Evolutionary conservation across 2,113 vertebrate species (phyloP), one percentile per base, ranked within the genome.

Genomic region (Donacobius atricapilla): DNA sequence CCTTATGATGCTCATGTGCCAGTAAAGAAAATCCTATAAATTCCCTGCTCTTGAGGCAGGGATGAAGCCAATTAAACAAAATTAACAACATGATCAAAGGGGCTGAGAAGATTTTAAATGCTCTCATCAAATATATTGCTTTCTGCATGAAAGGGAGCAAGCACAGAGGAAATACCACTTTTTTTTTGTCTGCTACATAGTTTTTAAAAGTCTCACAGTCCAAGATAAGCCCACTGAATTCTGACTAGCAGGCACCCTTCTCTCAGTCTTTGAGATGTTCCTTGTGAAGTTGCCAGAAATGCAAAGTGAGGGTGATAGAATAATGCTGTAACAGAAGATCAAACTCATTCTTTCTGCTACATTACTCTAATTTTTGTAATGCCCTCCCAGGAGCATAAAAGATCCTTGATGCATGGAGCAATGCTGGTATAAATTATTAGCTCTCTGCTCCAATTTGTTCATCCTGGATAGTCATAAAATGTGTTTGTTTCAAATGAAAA

Each of bases 361-460:
- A 93, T 95, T 96, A 95, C 87, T 87, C 93, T 97, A 93, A 96
- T 97, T 96, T 96, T 90, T 81, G 82, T 95, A 95, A 96, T 93
- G 60, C 90, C 84, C 77, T 96, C 95, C 94, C 96, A 58, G 63
- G 93, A 93, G 93, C 68, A 48, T 93, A 81, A 76, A 87, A 90
- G 81, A 92, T 96, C 85, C 90, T 77, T 92, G 87, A 95, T 96
- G 95, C 93, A 80, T 86, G 92, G 75, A 90, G 82, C 79, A 56
- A n/a, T 54, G 51, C 82, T 90, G 83, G 76, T 87, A 81, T 94
- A 95, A 96, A 56, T 95, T 93, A 96, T 96, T 90, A 95, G 79
- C 88, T 80, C 68, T 61, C 82, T 88, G 78, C 68, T 77, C 54
- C 87, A 80, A 63, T 96, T 96, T 96, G 81, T 91, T 95, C 87